Conservation (phyloP, 2,888 invertebrate genomes). For the Andrena marginata region DNA sequence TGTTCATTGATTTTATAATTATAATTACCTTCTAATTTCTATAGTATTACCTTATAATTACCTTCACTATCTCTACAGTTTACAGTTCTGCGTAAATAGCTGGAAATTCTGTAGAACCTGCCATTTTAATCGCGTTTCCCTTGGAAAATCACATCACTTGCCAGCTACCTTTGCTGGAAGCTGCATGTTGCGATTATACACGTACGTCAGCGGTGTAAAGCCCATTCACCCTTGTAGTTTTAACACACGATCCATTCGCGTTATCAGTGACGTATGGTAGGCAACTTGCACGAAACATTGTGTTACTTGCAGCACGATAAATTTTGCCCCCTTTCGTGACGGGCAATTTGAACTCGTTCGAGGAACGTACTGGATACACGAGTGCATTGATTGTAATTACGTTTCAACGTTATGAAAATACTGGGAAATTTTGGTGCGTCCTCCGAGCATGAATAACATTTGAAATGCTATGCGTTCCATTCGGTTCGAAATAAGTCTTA, state of each 20-base stretch:
- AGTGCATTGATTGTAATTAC: background rate
- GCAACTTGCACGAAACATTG: slow-evolving; percentile 53
- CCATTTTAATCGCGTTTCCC: slow-evolving; percentile 36
- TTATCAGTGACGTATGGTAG: slow-evolving; percentile 43
- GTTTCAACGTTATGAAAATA: background rate
- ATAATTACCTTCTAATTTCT: too few relatives aligned
- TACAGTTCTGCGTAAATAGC: too few relatives aligned
- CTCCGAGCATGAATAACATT: too few relatives aligned
- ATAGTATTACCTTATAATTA: too few relatives aligned
- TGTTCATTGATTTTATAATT: too few relatives aligned
- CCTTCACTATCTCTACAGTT: too few relatives aligned
- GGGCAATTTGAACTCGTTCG: slow-evolving; percentile 25
- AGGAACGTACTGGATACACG: slow-evolving; percentile 12
- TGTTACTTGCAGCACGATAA: slow-evolving; percentile 49
- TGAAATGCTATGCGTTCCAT: too few relatives aligned
- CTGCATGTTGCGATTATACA: slow-evolving; percentile 23
- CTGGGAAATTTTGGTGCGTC: too few relatives aligned
- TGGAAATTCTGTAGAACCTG: background rate
- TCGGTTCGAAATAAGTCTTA: too few relatives aligned
- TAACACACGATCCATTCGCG: slow-evolving; percentile 35
- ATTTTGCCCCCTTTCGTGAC: slow-evolving; percentile 50
- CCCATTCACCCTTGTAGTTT: slow-evolving; percentile 35
- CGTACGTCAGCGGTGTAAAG: slow-evolving; percentile 22
- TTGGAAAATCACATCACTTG: slow-evolving; percentile 15
- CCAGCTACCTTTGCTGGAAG: slow-evolving; percentile 10